Evolutionary conservation across 2,797 vertebrate species (phyloP).

Genomic region (Astyanax mexicanus): DNA sequence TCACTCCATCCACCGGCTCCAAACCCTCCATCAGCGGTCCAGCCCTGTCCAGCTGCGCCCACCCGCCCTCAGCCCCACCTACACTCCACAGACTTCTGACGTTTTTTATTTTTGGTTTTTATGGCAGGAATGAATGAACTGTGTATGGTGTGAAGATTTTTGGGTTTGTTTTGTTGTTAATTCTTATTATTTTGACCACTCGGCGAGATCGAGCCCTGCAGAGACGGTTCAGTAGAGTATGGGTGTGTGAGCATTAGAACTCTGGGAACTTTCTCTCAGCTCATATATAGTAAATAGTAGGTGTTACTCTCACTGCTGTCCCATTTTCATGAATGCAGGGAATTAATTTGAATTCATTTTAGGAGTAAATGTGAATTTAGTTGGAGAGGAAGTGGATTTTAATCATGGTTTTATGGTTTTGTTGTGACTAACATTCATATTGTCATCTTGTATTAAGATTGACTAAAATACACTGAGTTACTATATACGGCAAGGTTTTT

Average conservation of each 20-base stretch:
- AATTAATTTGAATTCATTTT: not conserved
- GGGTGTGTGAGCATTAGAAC: not conserved
- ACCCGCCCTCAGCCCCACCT: slow-evolving; percentile 23
- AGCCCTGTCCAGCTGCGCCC: slow-evolving; percentile 62
- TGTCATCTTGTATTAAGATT: not conserved
- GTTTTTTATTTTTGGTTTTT: slow-evolving; percentile 55
- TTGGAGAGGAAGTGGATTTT: not conserved
- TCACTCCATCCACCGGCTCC: slow-evolving; percentile 34
- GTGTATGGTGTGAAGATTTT: not conserved
- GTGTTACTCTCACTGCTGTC: not conserved
- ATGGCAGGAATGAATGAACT: slow-evolving; percentile 75
- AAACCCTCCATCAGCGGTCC: not conserved
- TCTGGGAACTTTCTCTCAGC: slow-evolving; percentile 13
- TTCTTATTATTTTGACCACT: slow-evolving; percentile 49
- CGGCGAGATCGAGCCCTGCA: slow-evolving; percentile 45
- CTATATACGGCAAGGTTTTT: slow-evolving; percentile 18
- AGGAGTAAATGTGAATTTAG: not conserved
- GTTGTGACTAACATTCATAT: slow-evolving; percentile 2
- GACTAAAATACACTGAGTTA: not conserved
- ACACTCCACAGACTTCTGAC: slow-evolving; percentile 36
- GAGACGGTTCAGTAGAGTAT: slow-evolving; percentile 25
- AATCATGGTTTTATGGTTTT: not conserved
- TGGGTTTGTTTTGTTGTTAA: slow-evolving; percentile 35
- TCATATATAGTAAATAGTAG: slow-evolving; percentile 1
- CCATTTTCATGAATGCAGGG: not conserved